Conservation (phyloP, 2,113 vertebrate genomes). For the Hippopotamus amphibius region DNA sequence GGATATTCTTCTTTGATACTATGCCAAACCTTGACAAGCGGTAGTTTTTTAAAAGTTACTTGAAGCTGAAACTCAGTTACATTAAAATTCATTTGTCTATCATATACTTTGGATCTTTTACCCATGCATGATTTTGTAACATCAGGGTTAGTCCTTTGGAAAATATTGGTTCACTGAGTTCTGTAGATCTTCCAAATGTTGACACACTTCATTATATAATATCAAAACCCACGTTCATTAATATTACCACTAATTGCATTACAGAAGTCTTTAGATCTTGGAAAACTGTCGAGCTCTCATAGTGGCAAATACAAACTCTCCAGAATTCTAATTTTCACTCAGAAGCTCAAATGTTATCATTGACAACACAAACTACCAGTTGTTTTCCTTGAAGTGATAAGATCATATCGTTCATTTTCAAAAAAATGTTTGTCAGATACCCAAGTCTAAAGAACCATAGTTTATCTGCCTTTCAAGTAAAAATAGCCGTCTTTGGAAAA, state of each 20-base stretch:
- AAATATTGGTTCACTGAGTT: neutral
- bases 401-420: neutral
- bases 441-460: neutral
- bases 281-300: neutral
- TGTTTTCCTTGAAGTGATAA: constrained; percentile 23
- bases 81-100: neutral
- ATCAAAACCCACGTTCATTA: neutral
- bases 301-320: neutral
- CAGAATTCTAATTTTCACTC: constrained; percentile 38
- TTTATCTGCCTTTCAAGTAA: neutral
- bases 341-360: neutral
- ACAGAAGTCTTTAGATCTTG: neutral
- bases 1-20: neutral
- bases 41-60: neutral
- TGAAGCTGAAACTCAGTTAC: neutral
- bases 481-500: neutral
- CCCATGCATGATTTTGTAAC: neutral
- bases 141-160: neutral
- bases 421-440: neutral
- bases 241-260: neutral
- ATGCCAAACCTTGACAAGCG: neutral
- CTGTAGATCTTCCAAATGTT: neutral
- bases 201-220: neutral
- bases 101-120: neutral
- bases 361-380: neutral